These are phyloP conservation scores for Brotula barbata DNA, from an alignment of 2,797 vertebrate species.

Conservation along the genomic window DNA sequence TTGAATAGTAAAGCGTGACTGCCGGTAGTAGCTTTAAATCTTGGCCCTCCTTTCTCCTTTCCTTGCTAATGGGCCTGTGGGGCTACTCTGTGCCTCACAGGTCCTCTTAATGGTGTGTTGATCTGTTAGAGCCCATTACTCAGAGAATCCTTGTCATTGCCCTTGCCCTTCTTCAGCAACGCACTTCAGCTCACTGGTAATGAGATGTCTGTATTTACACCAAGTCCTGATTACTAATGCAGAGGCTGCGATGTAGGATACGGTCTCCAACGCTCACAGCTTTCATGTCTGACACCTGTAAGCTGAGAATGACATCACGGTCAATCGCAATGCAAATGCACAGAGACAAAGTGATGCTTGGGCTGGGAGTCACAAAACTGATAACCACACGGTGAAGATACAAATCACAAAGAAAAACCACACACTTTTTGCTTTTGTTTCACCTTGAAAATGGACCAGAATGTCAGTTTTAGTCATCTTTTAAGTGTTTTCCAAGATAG, in stretches of 20 bases:
- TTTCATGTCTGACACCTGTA: conserved; percentile 65
- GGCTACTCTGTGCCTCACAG: conserved; percentile 45
- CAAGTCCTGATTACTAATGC: conserved; percentile 69
- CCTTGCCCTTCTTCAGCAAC: conserved; percentile 57
- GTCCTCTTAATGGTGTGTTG: conserved; percentile 60
- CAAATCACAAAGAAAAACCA: too few relatives aligned
- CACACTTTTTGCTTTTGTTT: background rate
- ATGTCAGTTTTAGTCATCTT: background rate
- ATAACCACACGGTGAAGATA: background rate
- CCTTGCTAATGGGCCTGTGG: conserved; percentile 61
- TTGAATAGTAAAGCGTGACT: conserved; percentile 54
- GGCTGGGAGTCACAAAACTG: background rate
- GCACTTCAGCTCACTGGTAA: conserved; percentile 63
- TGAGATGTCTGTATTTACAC: conserved; percentile 74
- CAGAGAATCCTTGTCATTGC: conserved; percentile 70
- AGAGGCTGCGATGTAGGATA: conserved; percentile 46
- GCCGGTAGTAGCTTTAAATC: conserved; percentile 55
- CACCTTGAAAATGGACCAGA: background rate
- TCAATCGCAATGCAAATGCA: conserved; percentile 21
- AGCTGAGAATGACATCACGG: conserved; percentile 37
- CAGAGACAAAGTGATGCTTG: conserved; percentile 7
- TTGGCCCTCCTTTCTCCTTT: conserved; percentile 55
- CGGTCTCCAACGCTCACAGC: conserved; percentile 50
- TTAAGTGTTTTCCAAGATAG: too few relatives aligned
- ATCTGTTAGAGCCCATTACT: conserved; percentile 73